Conservation (phyloP, 2,888 invertebrate species). For the Chymomyza fuscimana region DNA sequence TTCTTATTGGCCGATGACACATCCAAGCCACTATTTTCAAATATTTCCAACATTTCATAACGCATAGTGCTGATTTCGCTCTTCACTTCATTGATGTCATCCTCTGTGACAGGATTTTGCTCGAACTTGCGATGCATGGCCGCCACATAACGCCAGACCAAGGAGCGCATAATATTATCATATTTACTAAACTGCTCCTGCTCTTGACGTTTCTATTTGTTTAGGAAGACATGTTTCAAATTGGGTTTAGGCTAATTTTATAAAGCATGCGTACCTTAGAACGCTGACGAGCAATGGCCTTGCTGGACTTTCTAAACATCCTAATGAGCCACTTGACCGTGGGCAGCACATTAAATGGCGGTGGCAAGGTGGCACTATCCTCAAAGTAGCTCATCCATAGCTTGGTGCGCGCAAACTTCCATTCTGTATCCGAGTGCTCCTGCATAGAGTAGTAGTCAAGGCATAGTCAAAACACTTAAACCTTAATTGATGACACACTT, state of each 20-base stretch:
- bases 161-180: slow-evolving; percentile 90
- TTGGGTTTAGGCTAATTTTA: not conserved
- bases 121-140: slow-evolving; percentile 91
- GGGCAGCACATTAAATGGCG: slow-evolving; percentile 96
- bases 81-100: slow-evolving; percentile 96
- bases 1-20: slow-evolving; percentile 86
- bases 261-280: slow-evolving; percentile 68
- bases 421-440: slow-evolving; percentile 96
- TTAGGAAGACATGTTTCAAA: not conserved
- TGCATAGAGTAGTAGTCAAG: slow-evolving; percentile 70
- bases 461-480: not conserved
- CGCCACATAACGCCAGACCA: slow-evolving; percentile 95
- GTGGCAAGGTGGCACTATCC: slow-evolving; percentile 92
- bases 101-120: slow-evolving; percentile 93
- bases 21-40: slow-evolving; percentile 93
- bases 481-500: slow-evolving; percentile 78
- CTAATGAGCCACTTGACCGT: slow-evolving; percentile 89
- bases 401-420: slow-evolving; percentile 97
- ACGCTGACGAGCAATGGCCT: slow-evolving; percentile 78
- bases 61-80: slow-evolving; percentile 95
- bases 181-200: slow-evolving; percentile 86
- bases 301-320: slow-evolving; percentile 82
- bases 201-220: slow-evolving; percentile 80
- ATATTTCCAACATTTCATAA: slow-evolving; percentile 94
- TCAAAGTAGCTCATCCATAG: slow-evolving; percentile 98